Evolutionary conservation across 92 coral and sea anemone species (phyloP).

Genomic region (Porites lobata): DNA sequence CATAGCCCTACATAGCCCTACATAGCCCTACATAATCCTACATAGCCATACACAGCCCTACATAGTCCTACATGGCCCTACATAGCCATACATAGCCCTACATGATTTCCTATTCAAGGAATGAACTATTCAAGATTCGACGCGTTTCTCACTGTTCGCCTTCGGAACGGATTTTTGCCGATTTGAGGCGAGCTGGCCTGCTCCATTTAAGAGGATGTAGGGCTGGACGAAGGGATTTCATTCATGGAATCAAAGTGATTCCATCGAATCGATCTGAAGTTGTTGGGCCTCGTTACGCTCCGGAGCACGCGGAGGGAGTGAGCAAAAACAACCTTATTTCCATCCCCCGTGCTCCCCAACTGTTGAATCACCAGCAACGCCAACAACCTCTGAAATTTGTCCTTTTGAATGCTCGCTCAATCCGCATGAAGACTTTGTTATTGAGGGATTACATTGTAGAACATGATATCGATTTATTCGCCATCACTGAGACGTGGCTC

Average conservation of each 20-base stretch:
- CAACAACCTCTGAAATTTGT: slow-evolving; percentile 50
- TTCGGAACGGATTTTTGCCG: not conserved
- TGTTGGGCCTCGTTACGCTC: slow-evolving; percentile 24
- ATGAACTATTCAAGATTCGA: not conserved
- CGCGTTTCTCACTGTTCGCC: not conserved
- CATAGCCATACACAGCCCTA: too few relatives aligned
- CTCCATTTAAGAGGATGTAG: not conserved
- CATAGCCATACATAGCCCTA: too few relatives aligned
- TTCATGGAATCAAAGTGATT: slow-evolving; percentile 3
- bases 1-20: too few relatives aligned
- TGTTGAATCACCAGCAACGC: slow-evolving; percentile 11
- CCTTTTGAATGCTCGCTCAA: slow-evolving; percentile 48
- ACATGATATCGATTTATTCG: slow-evolving; percentile 49
- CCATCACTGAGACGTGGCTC: not conserved
- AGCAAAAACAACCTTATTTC: slow-evolving; percentile 39
- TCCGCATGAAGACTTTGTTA: slow-evolving; percentile 39
- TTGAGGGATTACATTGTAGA: slow-evolving; percentile 45
- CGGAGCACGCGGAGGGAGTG: slow-evolving; percentile 38
- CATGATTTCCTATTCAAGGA: too few relatives aligned
- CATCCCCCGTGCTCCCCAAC: slow-evolving; percentile 33
- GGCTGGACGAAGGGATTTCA: slow-evolving; percentile 18
- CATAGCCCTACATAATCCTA: too few relatives aligned
- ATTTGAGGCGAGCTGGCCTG: not conserved
- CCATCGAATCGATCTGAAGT: too few relatives aligned
- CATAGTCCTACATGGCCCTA: too few relatives aligned